Conservation (phyloP, 1,140 invertebrate genomes). For the Frieseomelitta varia region DNA sequence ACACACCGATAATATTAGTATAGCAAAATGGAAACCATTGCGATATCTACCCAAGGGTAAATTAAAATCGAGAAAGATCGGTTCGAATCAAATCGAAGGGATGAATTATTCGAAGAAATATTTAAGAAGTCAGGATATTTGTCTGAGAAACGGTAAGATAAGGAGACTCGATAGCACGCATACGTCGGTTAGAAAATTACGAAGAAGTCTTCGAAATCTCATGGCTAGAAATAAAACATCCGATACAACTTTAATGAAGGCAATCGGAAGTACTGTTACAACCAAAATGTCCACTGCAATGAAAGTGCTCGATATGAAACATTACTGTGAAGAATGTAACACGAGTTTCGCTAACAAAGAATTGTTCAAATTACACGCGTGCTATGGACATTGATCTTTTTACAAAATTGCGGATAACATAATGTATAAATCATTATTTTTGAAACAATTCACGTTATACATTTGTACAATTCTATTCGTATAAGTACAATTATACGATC, state of each 20-base stretch:
- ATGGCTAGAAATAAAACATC: not conserved
- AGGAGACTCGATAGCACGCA: conserved; percentile 24
- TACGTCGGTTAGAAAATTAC: conserved; percentile 20
- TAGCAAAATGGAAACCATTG: not conserved
- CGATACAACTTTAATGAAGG: conserved; percentile 6
- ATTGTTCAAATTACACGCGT: conserved; percentile 66
- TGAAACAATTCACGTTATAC: not conserved
- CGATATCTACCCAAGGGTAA: conserved; percentile 32
- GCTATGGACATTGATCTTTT: conserved; percentile 57
- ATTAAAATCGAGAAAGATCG: conserved; percentile 21
- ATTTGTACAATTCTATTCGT: not conserved
- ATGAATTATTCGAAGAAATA: conserved; percentile 51
- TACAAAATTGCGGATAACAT: not conserved
- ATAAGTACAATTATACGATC: too few species aligned
- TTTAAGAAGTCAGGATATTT: conserved; percentile 69
- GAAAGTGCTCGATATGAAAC: conserved; percentile 56
- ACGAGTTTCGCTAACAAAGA: conserved; percentile 67
- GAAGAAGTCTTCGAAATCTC: conserved; percentile 18
- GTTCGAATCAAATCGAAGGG: not conserved
- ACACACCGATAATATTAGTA: not conserved
- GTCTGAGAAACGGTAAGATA: conserved; percentile 67
- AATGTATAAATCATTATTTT: conserved; percentile 20
- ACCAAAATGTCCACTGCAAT: conserved; percentile 17
- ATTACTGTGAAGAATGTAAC: conserved; percentile 73
- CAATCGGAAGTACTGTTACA: not conserved